These are phyloP conservation scores for Brachyrhaphis roseni DNA, from an alignment of 2,797 vertebrate genomes.

Conservation along the genomic window DNA sequence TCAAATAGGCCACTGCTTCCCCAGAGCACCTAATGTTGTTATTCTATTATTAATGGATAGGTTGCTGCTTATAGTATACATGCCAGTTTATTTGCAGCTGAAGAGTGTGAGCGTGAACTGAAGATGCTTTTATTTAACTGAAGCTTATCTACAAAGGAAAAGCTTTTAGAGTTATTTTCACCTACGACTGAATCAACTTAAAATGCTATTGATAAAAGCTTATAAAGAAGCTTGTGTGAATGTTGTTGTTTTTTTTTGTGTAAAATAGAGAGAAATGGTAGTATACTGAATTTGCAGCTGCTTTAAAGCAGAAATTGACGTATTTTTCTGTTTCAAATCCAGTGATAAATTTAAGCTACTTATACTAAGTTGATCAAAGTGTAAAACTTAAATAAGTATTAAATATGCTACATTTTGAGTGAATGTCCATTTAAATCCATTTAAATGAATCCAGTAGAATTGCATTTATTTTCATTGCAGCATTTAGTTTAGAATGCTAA, in stretches of 20 bases:
- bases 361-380: not conserved
- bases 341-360: not conserved
- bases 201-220: not conserved
- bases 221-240: not conserved
- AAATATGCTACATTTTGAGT: not conserved
- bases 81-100: slow-evolving; percentile 8
- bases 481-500: not conserved
- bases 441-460: not conserved
- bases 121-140: not conserved
- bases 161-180: not conserved
- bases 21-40: slow-evolving; percentile 14
- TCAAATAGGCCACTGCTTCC: slow-evolving; percentile 5
- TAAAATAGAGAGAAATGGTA: not conserved
- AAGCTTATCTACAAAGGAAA: not conserved
- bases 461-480: not conserved
- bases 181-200: not conserved
- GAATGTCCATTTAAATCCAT: not conserved
- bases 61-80: slow-evolving; percentile 2
- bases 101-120: slow-evolving; percentile 14
- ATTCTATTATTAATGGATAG: slow-evolving; percentile 30
- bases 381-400: not conserved
- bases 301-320: not conserved
- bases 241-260: not conserved
- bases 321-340: not conserved
- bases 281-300: not conserved